phyloP scores from a whole-genome alignment of 2,888 invertebrate genomes.

The Hipparchia semele region DNA sequence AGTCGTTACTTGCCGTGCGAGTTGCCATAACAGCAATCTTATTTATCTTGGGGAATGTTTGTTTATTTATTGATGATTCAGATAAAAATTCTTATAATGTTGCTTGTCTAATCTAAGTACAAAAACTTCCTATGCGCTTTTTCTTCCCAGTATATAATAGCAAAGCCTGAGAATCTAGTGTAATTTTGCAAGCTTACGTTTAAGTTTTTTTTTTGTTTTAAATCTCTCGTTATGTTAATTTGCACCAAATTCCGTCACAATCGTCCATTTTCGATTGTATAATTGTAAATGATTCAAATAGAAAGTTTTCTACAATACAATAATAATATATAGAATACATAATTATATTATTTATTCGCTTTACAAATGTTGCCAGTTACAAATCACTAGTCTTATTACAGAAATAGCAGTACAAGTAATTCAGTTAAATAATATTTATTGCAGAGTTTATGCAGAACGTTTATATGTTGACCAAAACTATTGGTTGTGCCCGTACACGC shows the following conservation, averaged over 20 bases:
- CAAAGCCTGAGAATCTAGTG: not conserved
- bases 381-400: conserved; percentile 27
- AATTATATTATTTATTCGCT: not conserved
- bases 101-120: not conserved
- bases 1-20: conserved; percentile 13
- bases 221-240: not conserved
- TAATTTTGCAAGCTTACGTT: no score
- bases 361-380: conserved; percentile 32
- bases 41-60: conserved; percentile 5
- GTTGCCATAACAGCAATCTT: conserved; percentile 3
- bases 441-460: not conserved
- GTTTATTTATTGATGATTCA: not conserved
- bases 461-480: not conserved
- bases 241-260: not conserved
- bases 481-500: not conserved
- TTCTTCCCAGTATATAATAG: not conserved
- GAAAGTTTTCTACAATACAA: not conserved
- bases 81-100: not conserved
- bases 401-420: not conserved
- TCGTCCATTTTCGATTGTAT: not conserved
- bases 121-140: not conserved
- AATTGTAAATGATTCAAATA: not conserved
- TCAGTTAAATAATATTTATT: conserved; percentile 1
- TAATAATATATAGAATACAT: not conserved
- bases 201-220: no score